Base-by-base conservation (phyloP, 2,113 vertebrate genomes). In the Antidorcas marsupialis region DNA sequence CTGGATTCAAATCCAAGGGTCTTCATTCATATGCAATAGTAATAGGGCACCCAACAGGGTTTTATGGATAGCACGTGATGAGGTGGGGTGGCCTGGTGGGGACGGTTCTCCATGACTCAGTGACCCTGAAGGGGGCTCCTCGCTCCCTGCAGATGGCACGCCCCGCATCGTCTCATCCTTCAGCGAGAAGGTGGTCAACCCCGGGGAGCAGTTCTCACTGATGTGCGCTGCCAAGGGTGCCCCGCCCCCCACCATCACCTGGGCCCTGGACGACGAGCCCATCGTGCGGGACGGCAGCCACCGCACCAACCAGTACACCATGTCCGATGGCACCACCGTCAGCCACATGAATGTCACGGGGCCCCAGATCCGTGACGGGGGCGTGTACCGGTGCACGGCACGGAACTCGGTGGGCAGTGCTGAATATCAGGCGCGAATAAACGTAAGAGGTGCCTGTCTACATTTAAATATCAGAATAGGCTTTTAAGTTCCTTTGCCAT, bases 381-480 rank as follows among this genome's bases (percentile, higher is more conserved):
- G 99, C 98, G 99, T 99, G 98, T 99, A 99, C 99, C 99, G 99
- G 98, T 99, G 99, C 99, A 99, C 99, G 43, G 99, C 99, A 98
- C 99, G 99, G 99, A 99, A 99, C 99, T 99, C 99, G 98, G 99
- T 99, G 99, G 99, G 99, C 99, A 99, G 99, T 98, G 99, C 99
- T 99, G 99, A 99, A 99, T 99, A 99, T 99, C 99, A 99, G 99
- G 99, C 99, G 99, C 99, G 99, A 99, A 99, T 99, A 99, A 99
- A 99, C 99, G 99, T 99, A 99, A 99, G 99, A 99, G 99, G 99
- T 99, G 99, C 99, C 99, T 99, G 99, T 99, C 99, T 99, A 99
- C 99, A 99, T 99, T 99, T 99, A 99, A 99, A 99, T 99, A 99
- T 99, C 99, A 99, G 99, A 99, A 99, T 99, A 99, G 99, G 98